phyloP scores from a whole-genome alignment of 2,888 invertebrate genomes.

The Hesperia comma region DNA sequence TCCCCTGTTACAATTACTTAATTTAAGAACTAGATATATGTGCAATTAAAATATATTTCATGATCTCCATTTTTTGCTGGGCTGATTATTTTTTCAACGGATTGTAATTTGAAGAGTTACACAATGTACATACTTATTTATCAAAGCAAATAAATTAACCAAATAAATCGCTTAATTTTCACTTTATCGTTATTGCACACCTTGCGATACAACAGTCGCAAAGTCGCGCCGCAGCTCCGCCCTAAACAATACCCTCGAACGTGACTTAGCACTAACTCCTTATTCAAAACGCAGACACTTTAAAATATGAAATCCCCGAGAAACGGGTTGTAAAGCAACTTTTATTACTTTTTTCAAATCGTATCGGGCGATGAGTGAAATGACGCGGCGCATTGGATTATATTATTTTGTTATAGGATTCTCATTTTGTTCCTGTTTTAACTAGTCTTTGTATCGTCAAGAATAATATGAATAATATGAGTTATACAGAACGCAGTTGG shows the following conservation, averaged over 20 bases:
- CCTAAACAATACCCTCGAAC: slow-evolving; percentile 46
- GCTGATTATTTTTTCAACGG: too few relatives aligned
- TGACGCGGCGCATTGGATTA: slow-evolving; percentile 63
- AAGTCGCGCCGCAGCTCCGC: background rate
- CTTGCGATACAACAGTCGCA: background rate
- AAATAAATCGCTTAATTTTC: too few relatives aligned
- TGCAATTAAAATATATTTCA: too few relatives aligned
- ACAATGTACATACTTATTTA: too few relatives aligned
- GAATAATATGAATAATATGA: too few relatives aligned
- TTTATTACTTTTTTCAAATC: slow-evolving; percentile 59
- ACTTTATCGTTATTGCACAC: too few relatives aligned
- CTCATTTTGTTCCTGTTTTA: slow-evolving; percentile 41
- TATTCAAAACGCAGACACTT: slow-evolving; percentile 74
- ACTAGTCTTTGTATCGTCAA: slow-evolving; percentile 37
- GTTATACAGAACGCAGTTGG: background rate
- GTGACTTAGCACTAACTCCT: slow-evolving; percentile 73
- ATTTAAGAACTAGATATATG: too few relatives aligned
- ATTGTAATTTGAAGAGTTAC: too few relatives aligned
- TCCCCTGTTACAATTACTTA: too few relatives aligned
- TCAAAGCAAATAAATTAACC: too few relatives aligned
- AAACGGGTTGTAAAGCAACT: slow-evolving; percentile 63
- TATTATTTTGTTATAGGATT: slow-evolving; percentile 43
- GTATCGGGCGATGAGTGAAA: slow-evolving; percentile 58
- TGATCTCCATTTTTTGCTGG: too few relatives aligned
- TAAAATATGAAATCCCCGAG: slow-evolving; percentile 77